Conservation (phyloP, 1,140 invertebrate species). For the Conopomorpha cramerella region DNA sequence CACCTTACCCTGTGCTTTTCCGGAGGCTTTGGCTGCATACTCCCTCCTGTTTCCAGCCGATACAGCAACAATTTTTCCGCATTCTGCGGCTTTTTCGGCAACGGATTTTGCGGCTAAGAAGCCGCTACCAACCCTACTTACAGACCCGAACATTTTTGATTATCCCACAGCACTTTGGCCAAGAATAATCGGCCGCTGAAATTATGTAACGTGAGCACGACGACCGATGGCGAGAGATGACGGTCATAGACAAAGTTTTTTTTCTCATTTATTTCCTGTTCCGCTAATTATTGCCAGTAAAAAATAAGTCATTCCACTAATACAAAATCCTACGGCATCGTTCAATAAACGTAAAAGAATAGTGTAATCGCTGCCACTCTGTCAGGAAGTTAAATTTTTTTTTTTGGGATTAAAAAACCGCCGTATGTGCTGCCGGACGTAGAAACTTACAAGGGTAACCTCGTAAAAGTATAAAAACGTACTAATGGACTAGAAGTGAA, state of each 20-base stretch:
- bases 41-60: slow-evolving; percentile 37
- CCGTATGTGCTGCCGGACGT: no score
- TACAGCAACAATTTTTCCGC: slow-evolving; percentile 39
- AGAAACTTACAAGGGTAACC: no score
- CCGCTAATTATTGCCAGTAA: no score
- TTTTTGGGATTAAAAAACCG: no score
- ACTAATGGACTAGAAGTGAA: no score
- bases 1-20: slow-evolving; percentile 68
- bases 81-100: slow-evolving; percentile 44
- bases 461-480: no score
- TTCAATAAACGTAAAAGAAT: no score
- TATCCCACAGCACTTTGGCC: slow-evolving; percentile 20
- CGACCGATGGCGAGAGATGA: slow-evolving; percentile 2
- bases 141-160: slow-evolving; percentile 48
- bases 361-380: no score
- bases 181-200: slow-evolving; percentile 24
- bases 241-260: slow-evolving; percentile 6
- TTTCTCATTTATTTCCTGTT: slow-evolving; percentile 1
- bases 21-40: slow-evolving; percentile 45
- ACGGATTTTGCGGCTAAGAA: slow-evolving; percentile 45
- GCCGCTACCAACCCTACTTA: slow-evolving; percentile 50
- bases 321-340: no score
- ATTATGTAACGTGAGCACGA: slow-evolving; percentile 32
- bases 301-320: no score
- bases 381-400: no score